Conservation (phyloP, 2,888 invertebrate species). For the Boloria euphrosyne region DNA sequence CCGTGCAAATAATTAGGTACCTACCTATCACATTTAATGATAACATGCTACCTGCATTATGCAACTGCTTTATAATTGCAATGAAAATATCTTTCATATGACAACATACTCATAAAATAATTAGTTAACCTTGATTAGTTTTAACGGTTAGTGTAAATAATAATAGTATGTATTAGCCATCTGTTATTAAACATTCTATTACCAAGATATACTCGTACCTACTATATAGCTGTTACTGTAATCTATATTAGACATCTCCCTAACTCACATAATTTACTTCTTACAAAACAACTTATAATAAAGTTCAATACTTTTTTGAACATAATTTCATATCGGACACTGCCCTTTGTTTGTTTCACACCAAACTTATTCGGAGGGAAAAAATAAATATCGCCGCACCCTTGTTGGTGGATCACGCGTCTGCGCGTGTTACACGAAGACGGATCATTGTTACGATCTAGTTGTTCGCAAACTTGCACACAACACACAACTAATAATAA, state of each 20-base stretch:
- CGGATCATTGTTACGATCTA: conserved; percentile 71
- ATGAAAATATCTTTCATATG: too few species aligned
- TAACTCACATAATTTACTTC: conserved; percentile 23
- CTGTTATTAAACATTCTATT: too few species aligned
- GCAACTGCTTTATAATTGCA: too few species aligned
- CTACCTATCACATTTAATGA: too few species aligned
- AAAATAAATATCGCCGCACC: conserved; percentile 76
- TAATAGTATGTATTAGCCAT: too few species aligned
- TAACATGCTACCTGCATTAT: too few species aligned
- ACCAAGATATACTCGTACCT: too few species aligned
- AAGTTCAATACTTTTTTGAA: conserved; percentile 41
- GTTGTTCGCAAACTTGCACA: conserved; percentile 49
- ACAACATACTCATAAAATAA: too few species aligned
- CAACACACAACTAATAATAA: too few species aligned
- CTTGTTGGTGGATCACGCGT: conserved; percentile 80
- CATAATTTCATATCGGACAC: conserved; percentile 42
- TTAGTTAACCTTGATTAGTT: too few species aligned
- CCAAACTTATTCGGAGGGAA: conserved; percentile 63
- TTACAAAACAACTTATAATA: conserved; percentile 23
- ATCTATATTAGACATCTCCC: conserved; percentile 8
- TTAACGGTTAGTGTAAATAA: too few species aligned
- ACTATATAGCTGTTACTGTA: not conserved
- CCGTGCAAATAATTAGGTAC: too few species aligned
- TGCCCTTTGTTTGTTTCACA: conserved; percentile 61
- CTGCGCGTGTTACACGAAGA: conserved; percentile 77